phyloP scores from a whole-genome alignment of 1,140 invertebrate species.

The Musca vetustissima region DNA sequence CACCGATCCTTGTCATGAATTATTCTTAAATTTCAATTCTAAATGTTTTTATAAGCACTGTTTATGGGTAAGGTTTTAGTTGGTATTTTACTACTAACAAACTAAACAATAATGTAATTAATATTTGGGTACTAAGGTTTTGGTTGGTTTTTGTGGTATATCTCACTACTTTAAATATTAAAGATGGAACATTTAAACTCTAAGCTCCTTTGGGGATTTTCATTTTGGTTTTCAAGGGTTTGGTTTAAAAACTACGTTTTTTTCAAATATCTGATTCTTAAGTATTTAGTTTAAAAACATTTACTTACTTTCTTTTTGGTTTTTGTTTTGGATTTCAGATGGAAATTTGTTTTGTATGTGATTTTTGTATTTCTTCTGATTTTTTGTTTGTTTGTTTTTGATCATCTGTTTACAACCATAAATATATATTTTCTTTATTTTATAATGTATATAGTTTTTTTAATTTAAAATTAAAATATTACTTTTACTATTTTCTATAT shows the following conservation, averaged over 20 bases:
- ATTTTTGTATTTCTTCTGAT: slow-evolving; percentile 7
- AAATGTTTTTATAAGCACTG: too few species aligned
- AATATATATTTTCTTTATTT: slow-evolving; percentile 34
- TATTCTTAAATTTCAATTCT: too few species aligned
- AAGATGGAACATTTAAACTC: slow-evolving; percentile 22
- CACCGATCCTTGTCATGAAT: too few species aligned
- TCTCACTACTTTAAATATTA: slow-evolving; percentile 20
- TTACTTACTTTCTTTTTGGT: slow-evolving; percentile 16
- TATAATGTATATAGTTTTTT: slow-evolving; percentile 35
- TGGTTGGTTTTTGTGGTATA: neutral
- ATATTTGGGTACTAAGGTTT: neutral
- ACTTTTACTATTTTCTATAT: neutral
- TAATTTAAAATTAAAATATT: slow-evolving; percentile 27
- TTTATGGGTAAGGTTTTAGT: too few species aligned
- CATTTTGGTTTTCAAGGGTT: neutral
- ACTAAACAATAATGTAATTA: too few species aligned
- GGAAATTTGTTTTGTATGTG: slow-evolving; percentile 8
- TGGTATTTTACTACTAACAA: too few species aligned
- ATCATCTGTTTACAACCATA: slow-evolving; percentile 51
- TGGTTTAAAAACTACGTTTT: slow-evolving; percentile 14
- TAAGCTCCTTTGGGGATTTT: slow-evolving; percentile 14
- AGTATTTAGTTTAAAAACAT: slow-evolving; percentile 11
- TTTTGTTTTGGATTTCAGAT: slow-evolving; percentile 23
- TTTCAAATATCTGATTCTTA: neutral
- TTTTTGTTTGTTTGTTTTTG: slow-evolving; percentile 42